Conservation (phyloP, 1,140 invertebrate species). For the Andrena cerasifolii region DNA sequence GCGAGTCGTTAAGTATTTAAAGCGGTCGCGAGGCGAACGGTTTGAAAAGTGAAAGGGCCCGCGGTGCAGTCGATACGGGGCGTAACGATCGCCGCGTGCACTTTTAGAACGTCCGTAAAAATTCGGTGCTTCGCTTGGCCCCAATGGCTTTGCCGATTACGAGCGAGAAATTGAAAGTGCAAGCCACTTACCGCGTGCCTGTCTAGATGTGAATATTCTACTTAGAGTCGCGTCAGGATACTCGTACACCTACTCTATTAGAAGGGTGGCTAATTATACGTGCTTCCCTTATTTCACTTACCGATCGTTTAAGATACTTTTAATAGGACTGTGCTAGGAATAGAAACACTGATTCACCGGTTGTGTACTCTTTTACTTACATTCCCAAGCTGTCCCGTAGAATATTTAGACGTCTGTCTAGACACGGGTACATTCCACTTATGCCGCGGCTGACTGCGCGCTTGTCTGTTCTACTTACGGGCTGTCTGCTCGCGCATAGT, state of each 20-base stretch:
- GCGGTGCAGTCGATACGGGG: not conserved
- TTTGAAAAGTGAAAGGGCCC: not conserved
- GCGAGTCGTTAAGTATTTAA: conserved; percentile 3
- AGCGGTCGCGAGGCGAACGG: not conserved
- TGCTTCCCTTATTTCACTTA: too few relatives aligned
- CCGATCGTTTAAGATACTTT: too few relatives aligned
- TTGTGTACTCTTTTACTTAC: too few relatives aligned
- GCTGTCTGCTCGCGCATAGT: not conserved
- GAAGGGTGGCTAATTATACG: too few relatives aligned
- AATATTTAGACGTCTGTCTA: too few relatives aligned
- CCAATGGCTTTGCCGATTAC: conserved; percentile 1
- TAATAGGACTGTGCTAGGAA: too few relatives aligned
- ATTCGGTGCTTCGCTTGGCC: not conserved
- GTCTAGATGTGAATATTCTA: not conserved
- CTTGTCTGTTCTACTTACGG: not conserved
- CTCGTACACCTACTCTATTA: too few relatives aligned
- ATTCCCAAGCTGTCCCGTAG: too few relatives aligned
- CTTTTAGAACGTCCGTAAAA: conserved; percentile 25
- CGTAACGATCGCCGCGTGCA: not conserved
- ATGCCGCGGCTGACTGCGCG: too few relatives aligned
- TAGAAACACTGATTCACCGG: too few relatives aligned
- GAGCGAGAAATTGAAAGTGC: conserved; percentile 17
- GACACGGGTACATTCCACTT: not conserved
- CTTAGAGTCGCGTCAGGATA: not conserved
- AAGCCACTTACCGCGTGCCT: not conserved